Conservation (phyloP, 1,140 invertebrate genomes). For the Pseudomyrmex sp. region DNA sequence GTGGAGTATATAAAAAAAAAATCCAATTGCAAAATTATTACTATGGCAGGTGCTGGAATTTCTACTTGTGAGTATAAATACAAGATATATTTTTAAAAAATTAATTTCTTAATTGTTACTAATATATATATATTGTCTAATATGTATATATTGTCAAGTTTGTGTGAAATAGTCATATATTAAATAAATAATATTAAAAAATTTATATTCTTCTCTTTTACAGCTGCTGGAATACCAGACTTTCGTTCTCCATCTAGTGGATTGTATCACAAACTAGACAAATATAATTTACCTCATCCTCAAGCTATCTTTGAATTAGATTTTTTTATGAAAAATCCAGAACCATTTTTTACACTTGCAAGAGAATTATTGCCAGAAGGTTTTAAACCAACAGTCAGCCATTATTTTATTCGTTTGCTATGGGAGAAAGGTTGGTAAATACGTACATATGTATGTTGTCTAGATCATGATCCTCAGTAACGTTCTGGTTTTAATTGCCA, state of each 20-base stretch:
- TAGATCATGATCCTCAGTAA: too few relatives aligned
- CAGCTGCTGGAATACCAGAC: slow-evolving; percentile 97
- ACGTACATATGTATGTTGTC: too few relatives aligned
- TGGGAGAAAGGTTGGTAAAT: slow-evolving; percentile 87
- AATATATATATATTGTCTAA: slow-evolving; percentile 5
- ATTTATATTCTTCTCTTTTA: slow-evolving; percentile 28
- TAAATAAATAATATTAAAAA: slow-evolving; percentile 11
- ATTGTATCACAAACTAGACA: slow-evolving; percentile 96
- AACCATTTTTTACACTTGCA: slow-evolving; percentile 94
- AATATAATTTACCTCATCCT: slow-evolving; percentile 97
- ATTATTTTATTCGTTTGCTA: slow-evolving; percentile 94
- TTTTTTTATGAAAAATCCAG: slow-evolving; percentile 92
- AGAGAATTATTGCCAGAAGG: slow-evolving; percentile 94
- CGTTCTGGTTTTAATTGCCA: too few relatives aligned
- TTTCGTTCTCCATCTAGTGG: slow-evolving; percentile 96
- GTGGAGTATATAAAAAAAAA: slow-evolving; percentile 90
- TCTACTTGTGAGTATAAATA: slow-evolving; percentile 92
- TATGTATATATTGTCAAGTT: neutral
- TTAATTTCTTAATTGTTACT: slow-evolving; percentile 13
- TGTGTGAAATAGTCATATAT: neutral
- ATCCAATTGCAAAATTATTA: slow-evolving; percentile 94
- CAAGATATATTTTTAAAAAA: neutral
- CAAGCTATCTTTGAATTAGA: slow-evolving; percentile 97
- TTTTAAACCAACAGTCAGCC: slow-evolving; percentile 93
- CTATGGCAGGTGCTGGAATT: slow-evolving; percentile 97